A percentile compares a stretch with the other conserved stretches of the same genome.
These are phyloP conservation scores for Oopsacas minuta DNA, from an alignment of 37 sponge, comb jelly and placozoan genomes.

Conservation along the genomic window DNA sequence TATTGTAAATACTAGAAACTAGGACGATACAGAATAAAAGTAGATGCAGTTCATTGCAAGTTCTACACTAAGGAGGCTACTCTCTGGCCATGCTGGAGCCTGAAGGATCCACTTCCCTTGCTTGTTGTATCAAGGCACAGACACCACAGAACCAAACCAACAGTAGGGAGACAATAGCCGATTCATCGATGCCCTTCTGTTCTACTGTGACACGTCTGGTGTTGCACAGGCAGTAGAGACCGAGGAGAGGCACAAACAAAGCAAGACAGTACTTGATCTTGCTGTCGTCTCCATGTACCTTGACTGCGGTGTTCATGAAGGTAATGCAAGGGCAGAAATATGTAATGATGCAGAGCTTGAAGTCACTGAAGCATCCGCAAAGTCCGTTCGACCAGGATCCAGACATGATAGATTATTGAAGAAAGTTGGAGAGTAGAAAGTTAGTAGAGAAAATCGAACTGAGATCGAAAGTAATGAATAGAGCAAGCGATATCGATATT, in stretches of 20 bases:
- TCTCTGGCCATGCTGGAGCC: constrained; percentile 19
- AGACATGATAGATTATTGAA: background rate
- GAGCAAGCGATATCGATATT: background rate
- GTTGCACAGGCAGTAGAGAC: constrained; percentile 25
- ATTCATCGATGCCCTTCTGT: constrained; percentile 60
- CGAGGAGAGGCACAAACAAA: constrained; percentile 40
- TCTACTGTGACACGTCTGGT: constrained; percentile 47
- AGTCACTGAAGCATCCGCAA: constrained; percentile 53
- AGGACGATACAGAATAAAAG: constrained; percentile 9
- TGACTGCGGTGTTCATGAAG: constrained; percentile 50
- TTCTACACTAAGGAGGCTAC: constrained; percentile 1
- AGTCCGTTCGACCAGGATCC: constrained; percentile 35
- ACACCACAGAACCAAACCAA: constrained; percentile 25
- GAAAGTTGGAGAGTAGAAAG: background rate
- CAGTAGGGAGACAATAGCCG: constrained; percentile 34
- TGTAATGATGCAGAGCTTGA: constrained; percentile 41
- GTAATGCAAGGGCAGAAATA: constrained; percentile 49
- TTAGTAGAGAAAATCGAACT: background rate
- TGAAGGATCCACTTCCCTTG: constrained; percentile 12
- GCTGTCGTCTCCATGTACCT: constrained; percentile 36
- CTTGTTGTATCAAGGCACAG: constrained; percentile 30
- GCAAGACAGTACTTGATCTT: constrained; percentile 42
- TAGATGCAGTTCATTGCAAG: constrained; percentile 16
- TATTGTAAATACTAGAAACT: constrained; percentile 17
- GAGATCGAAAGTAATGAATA: background rate